These are phyloP conservation scores for Chalcis sispes DNA, from an alignment of 2,888 invertebrate species.

Conservation along the genomic window DNA sequence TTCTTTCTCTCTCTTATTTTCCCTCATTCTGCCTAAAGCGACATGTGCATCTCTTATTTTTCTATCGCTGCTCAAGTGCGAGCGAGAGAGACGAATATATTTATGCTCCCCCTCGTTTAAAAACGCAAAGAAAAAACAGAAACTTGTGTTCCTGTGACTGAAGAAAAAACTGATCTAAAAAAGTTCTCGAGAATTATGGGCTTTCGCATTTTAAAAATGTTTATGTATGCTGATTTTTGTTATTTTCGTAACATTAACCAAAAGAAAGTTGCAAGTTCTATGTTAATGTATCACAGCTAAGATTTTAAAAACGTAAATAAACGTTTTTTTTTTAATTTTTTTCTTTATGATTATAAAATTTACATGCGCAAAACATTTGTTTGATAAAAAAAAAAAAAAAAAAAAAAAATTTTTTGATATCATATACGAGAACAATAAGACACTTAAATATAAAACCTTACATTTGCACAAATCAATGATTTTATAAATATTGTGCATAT, in stretches of 20 bases:
- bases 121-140: conserved; percentile 24
- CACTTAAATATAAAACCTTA: no score
- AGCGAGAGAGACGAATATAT: neutral
- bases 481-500: no score
- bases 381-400: no score
- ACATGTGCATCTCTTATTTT: conserved; percentile 30
- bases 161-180: conserved; percentile 40
- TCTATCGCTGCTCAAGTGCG: neutral
- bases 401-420: no score
- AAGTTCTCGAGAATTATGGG: conserved; percentile 35
- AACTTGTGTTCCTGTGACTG: neutral
- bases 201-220: conserved; percentile 20
- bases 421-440: no score
- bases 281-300: no score
- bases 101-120: conserved; percentile 10
- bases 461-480: no score
- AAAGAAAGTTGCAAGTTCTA: neutral
- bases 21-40: no score
- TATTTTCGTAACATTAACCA: neutral
- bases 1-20: no score
- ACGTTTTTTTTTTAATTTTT: conserved; percentile 36
- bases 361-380: no score
- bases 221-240: conserved; percentile 28
- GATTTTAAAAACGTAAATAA: conserved; percentile 5
- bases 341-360: no score